Base-by-base conservation (phyloP, 2,888 invertebrate species). In the Ferdinandea cuprea region DNA sequence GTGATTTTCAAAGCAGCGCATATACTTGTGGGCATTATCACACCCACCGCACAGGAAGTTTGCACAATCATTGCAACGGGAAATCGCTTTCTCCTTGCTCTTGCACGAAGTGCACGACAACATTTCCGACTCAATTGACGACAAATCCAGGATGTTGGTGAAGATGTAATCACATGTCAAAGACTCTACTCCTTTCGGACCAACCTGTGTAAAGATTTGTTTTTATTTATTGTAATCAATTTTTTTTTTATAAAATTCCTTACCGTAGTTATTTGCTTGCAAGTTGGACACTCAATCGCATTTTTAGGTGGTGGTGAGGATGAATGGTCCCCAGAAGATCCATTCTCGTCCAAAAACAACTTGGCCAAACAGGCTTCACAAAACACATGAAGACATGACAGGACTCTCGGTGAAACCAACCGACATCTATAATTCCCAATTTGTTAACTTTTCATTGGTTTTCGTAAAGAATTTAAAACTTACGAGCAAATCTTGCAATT, bases 1-100 rank as follows among this genome's bases (percentile, higher is more conserved):
- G 90, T 99, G 98, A 88, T 96, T 97, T 91, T 98, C 98, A 90
- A 99, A 99, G 92, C 98, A 98, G 86, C 97, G 94, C 98, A 98
- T 98, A 89, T 96, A 98, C 91, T 97, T 96, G 91, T 99, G 98
- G 74, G 98, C 98, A 42, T 97, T 96, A 88, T 97, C 97, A 92
- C 98, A 99, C 89, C 97, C 96, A 84, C 95, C 94, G 91, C 98
- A 98, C 58, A 99, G 92, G 90, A 98, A 96, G 91, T 97, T 97
- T 88, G 97, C 96, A 92, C 98, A 99, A 90, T 98, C 98, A 87
- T 96, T 96, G 92, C 98, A 99, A 80, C 97, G 94, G 9, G 98
- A 98, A 59, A 98, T 96, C 13, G 98, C 98, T 87, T 95, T 95
- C 92, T 98, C 98, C 92, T 97, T 97, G 87, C 97, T 96, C 90